Percentiles rank a stretch among this genome's conserved stretches.
phyloP scores from a whole-genome alignment of 2,888 invertebrate species.

The Scelioninae gen. 1 region DNA sequence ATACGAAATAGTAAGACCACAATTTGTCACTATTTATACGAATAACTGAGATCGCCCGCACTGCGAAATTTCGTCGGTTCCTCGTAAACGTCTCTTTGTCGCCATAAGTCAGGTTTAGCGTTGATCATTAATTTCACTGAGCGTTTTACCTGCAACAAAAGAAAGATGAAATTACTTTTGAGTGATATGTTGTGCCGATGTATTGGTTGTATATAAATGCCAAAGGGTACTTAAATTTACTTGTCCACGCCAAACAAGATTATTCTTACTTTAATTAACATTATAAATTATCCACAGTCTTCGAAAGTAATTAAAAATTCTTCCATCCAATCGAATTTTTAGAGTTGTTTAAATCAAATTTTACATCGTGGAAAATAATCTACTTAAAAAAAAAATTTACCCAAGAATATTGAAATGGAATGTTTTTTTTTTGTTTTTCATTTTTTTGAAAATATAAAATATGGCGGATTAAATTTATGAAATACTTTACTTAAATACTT shows the following conservation, averaged over 20 bases:
- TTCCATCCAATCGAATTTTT: too few relatives aligned
- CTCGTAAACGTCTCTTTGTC: slow-evolving; percentile 57
- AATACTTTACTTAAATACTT: too few relatives aligned
- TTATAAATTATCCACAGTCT: too few relatives aligned
- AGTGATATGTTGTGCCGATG: slow-evolving; percentile 22
- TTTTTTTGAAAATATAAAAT: too few relatives aligned
- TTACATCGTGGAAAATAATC: too few relatives aligned
- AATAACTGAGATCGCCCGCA: slow-evolving; percentile 35
- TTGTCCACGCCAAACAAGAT: slow-evolving; percentile 30
- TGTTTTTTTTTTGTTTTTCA: too few relatives aligned
- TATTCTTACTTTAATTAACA: not conserved
- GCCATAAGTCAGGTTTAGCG: slow-evolving; percentile 56
- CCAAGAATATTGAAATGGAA: too few relatives aligned
- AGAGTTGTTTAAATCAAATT: too few relatives aligned
- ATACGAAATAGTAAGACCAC: slow-evolving; percentile 35
- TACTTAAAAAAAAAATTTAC: too few relatives aligned
- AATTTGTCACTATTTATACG: slow-evolving; percentile 65
- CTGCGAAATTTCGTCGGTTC: slow-evolving; percentile 37
- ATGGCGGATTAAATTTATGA: too few relatives aligned
- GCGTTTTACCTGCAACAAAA: slow-evolving; percentile 62
- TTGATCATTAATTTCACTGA: slow-evolving; percentile 58
- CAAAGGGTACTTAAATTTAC: too few relatives aligned
- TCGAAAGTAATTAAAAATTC: too few relatives aligned
- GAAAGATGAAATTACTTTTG: slow-evolving; percentile 40
- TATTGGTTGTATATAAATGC: not conserved